phyloP scores from a whole-genome alignment of 2,113 vertebrate species.

The Pipra filicauda region DNA sequence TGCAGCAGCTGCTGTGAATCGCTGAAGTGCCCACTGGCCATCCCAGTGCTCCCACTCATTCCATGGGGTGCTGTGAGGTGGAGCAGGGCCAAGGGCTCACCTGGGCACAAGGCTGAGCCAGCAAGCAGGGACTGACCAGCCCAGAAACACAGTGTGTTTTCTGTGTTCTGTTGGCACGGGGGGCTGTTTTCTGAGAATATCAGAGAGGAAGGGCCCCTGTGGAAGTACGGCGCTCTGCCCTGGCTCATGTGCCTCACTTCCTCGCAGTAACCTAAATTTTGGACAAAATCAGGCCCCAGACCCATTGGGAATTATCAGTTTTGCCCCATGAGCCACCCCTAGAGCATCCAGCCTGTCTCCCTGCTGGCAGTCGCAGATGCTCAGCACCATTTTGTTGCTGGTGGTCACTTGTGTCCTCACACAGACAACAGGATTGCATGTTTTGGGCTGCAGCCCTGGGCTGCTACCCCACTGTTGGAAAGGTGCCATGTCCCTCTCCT shows the following conservation, averaged over 20 bases:
- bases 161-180: not conserved
- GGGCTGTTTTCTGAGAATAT: not conserved
- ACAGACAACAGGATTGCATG: not conserved
- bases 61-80: not conserved
- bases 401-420: not conserved
- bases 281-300: not conserved
- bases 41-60: not conserved
- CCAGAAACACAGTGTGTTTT: not conserved
- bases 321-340: not conserved
- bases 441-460: not conserved
- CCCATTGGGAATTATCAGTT: not conserved
- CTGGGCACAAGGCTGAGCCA: not conserved
- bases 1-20: not conserved
- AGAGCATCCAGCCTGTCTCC: not conserved
- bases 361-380: rapidly evolving
- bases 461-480: not conserved
- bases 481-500: rapidly evolving
- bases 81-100: not conserved
- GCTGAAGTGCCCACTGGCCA: not conserved
- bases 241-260: not conserved
- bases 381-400: rapidly evolving
- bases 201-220: not conserved
- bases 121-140: not conserved
- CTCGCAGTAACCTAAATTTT: not conserved
- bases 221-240: not conserved